Conservation (phyloP, 2,113 vertebrate species). For the Symphodus melops region DNA sequence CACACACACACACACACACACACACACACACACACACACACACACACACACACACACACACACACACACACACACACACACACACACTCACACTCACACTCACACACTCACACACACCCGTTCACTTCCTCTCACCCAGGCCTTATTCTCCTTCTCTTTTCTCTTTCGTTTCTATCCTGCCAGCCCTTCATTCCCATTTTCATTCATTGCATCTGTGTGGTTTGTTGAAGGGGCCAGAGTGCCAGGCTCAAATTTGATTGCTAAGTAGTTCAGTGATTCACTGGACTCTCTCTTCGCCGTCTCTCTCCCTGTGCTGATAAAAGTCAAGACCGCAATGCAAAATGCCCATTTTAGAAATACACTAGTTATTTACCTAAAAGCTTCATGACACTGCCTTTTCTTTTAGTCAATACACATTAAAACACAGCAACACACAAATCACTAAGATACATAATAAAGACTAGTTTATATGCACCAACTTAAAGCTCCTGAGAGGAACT, state of each 20-base stretch:
- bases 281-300: conserved; percentile 16
- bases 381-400: not conserved
- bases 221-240: conserved; percentile 51
- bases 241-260: conserved; percentile 46
- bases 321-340: conserved; percentile 19
- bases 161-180: conserved; percentile 51
- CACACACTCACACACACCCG: conserved; percentile 43
- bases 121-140: conserved; percentile 62
- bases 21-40: conserved; percentile 45
- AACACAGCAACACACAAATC: not conserved
- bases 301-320: conserved; percentile 23
- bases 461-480: too few relatives aligned
- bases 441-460: not conserved
- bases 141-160: conserved; percentile 61
- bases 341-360: conserved; percentile 7
- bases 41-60: conserved; percentile 39
- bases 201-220: conserved; percentile 66
- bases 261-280: conserved; percentile 42
- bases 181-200: conserved; percentile 51
- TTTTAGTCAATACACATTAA: not conserved
- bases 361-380: conserved; percentile 9
- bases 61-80: conserved; percentile 19
- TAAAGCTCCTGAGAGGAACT: not conserved
- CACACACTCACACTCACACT: conserved; percentile 38
- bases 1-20: conserved; percentile 40